Evolutionary conservation across 2,113 vertebrate species (phyloP).

Genomic region (Muntiacus reevesi): DNA sequence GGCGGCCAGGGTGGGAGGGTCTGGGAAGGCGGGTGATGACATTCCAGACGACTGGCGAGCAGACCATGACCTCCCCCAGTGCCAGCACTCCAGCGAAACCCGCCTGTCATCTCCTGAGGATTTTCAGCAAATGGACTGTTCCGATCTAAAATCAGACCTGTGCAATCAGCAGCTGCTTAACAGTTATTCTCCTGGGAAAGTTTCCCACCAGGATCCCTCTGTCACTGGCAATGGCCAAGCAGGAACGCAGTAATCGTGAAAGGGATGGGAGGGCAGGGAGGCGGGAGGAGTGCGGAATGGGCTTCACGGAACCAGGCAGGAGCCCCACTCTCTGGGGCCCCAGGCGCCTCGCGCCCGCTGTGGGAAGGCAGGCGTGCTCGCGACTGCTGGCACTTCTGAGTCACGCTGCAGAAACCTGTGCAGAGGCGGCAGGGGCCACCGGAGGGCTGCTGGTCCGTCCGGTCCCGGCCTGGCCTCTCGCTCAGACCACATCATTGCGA

Average conservation of each 20-base stretch:
- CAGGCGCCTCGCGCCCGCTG: background rate
- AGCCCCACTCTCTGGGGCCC: background rate
- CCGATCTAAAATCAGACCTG: background rate
- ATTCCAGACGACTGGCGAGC: background rate
- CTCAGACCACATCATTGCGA: background rate
- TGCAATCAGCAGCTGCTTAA: background rate
- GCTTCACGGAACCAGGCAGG: background rate
- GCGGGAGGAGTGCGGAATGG: background rate
- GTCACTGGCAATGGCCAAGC: background rate
- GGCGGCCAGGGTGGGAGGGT: background rate
- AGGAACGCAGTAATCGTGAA: background rate
- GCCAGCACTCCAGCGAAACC: background rate
- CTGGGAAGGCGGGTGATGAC: background rate
- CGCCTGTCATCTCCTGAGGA: background rate
- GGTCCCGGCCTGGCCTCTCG: background rate
- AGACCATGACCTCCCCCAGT: background rate
- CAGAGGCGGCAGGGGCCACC: background rate
- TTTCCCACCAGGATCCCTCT: background rate
- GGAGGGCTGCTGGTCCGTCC: background rate
- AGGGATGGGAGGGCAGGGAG: background rate
- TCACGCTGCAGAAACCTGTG: background rate
- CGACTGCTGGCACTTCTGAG: background rate
- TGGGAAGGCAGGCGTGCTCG: background rate
- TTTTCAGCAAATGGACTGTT: background rate
- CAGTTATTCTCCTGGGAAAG: background rate